Percentiles rank a stretch among this genome's conserved stretches.
Conservation (phyloP, 2,113 vertebrate species). For the Chinchilla lanigera region DNA sequence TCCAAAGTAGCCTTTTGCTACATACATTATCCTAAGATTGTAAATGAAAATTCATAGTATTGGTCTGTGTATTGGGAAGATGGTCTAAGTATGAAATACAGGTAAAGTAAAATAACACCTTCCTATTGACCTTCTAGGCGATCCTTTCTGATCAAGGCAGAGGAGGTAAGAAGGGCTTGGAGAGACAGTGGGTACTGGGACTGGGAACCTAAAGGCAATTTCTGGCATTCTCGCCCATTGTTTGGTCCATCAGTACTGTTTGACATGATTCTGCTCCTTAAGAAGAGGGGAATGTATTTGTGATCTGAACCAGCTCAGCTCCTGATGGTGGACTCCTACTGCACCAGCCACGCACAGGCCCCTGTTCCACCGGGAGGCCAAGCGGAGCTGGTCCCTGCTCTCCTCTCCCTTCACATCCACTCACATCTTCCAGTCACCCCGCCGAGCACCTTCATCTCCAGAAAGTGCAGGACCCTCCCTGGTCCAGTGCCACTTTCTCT, state of each 20-base stretch:
- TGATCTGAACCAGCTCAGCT: not conserved
- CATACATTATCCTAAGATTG: not conserved
- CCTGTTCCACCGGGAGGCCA: not conserved
- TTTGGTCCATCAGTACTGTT: not conserved
- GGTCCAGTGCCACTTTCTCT: not conserved
- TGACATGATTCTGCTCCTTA: not conserved
- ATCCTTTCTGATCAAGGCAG: not conserved
- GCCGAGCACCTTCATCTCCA: not conserved
- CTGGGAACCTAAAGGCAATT: not conserved
- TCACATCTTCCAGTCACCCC: not conserved
- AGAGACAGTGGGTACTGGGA: too few relatives aligned
- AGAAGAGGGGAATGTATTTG: not conserved
- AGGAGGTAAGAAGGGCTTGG: not conserved
- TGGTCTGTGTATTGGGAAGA: not conserved
- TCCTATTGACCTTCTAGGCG: not conserved
- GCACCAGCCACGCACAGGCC: not conserved
- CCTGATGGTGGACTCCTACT: not conserved
- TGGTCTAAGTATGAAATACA: not conserved
- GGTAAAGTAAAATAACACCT: not conserved
- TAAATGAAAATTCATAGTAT: not conserved
- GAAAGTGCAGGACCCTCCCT: not conserved
- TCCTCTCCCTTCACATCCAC: not conserved
- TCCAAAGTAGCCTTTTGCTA: not conserved
- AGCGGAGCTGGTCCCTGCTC: not conserved
- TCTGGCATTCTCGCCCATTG: not conserved